phyloP scores from a whole-genome alignment of 2,113 vertebrate genomes.

The Spheniscus mendiculus region DNA sequence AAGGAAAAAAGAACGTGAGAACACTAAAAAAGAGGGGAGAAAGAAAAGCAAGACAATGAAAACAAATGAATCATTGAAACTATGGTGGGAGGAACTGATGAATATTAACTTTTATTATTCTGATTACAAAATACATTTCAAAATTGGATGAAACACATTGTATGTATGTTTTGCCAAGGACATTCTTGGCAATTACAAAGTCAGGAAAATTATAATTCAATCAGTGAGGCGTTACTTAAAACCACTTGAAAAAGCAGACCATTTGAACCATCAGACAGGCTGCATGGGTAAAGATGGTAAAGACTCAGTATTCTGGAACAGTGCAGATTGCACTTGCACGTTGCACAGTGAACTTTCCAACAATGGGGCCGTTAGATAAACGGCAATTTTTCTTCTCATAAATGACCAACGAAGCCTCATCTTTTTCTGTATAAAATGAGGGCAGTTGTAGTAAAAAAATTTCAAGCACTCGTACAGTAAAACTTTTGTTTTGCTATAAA shows the following conservation, averaged over 20 bases:
- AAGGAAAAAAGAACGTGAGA: not conserved
- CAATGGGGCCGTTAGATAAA: not conserved
- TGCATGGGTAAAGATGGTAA: not conserved
- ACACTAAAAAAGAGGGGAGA: not conserved
- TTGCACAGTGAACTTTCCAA: not conserved
- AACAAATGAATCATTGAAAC: conserved; percentile 7
- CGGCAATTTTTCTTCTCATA: not conserved
- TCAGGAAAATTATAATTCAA: conserved; percentile 56
- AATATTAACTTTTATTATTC: conserved; percentile 58
- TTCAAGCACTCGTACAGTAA: not conserved
- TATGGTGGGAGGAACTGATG: conserved; percentile 41
- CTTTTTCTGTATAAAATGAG: not conserved
- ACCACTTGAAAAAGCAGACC: conserved; percentile 42
- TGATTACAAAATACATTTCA: conserved; percentile 60
- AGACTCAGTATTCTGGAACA: not conserved
- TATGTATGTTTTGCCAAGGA: conserved; percentile 59
- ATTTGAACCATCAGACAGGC: not conserved
- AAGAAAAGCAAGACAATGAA: conserved; percentile 16
- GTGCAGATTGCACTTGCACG: not conserved
- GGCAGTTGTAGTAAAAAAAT: not conserved
- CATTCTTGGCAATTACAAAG: conserved; percentile 58
- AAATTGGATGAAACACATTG: conserved; percentile 36
- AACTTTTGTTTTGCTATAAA: not conserved
- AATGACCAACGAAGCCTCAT: not conserved
- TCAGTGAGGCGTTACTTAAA: conserved; percentile 52